A percentile compares a stretch with the other conserved stretches of the same genome.
phyloP scores from a whole-genome alignment of 2,888 invertebrate species.

The Marasmarcha lunaedactyla region DNA sequence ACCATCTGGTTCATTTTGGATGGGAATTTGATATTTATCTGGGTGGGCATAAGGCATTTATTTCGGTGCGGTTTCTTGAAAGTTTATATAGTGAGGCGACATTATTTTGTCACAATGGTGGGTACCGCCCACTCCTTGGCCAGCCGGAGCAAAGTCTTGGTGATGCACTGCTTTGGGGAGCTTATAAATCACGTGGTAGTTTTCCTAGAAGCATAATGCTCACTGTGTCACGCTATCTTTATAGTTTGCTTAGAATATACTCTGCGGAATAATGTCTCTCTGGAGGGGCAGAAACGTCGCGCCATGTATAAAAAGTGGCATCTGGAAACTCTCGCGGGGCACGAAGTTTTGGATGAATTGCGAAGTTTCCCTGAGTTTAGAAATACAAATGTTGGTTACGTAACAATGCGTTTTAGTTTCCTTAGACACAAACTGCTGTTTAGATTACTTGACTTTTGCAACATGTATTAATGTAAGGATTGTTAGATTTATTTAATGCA shows the following conservation, averaged over 20 bases:
- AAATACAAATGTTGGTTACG: no score
- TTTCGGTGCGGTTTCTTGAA: constrained; percentile 30
- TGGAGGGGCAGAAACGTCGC: constrained; percentile 14
- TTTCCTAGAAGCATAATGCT: constrained; percentile 40
- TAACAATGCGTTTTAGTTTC: no score
- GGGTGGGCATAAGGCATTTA: constrained; percentile 33
- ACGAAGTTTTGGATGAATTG: neutral
- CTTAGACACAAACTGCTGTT: no score
- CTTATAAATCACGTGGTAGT: constrained; percentile 61
- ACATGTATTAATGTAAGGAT: no score
- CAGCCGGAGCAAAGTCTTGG: constrained; percentile 49
- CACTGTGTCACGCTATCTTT: constrained; percentile 39
- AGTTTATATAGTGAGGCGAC: constrained; percentile 59
- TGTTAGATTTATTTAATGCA: no score
- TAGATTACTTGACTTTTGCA: no score
- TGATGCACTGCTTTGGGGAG: constrained; percentile 66
- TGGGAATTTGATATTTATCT: constrained; percentile 28
- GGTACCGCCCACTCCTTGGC: constrained; percentile 60
- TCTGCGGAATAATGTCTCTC: constrained; percentile 32
- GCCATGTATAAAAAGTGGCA: neutral
- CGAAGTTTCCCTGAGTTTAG: neutral
- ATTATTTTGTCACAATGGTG: constrained; percentile 69
- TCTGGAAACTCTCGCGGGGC: neutral
- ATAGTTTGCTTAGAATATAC: constrained; percentile 20
- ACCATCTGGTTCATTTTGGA: constrained; percentile 43